Base-by-base conservation (phyloP, 2,113 vertebrate genomes). In the Poicephalus meyeri region DNA sequence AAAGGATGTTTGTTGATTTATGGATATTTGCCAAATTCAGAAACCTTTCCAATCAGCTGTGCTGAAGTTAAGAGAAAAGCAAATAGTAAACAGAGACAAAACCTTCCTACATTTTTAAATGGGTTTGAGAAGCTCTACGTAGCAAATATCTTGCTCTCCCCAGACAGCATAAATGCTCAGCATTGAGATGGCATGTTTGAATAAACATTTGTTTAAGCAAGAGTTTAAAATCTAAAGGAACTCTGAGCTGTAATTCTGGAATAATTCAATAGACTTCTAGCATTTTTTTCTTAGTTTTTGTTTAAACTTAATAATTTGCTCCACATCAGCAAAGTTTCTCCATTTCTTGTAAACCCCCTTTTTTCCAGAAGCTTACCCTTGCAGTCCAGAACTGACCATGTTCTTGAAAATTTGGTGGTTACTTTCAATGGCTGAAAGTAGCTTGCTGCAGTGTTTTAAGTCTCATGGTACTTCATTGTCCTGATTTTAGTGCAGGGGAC, bases 161-260 rank as follows among this genome's bases (percentile, higher is more conserved):
- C 41, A 58, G 49, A 76, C 35, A 88, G 71, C 52, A 80, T 60
- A 86, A 86, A 77, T 3, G 39, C 39, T 77, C 50, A 47, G 44
- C 68, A 29, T 3, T 87, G 53, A 93, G 63, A 76, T 25, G n/a
- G n/a, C 50, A 41, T 0, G 1, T 77, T 76, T 69, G 64, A 74
- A 88, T 82, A 89, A 95, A 86, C 64, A 80, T 73, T 87, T 81
- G 44, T 76, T 89, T 84, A 87, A 89, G 78, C 47, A 91, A 73
- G 50, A 80, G 60, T 92, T 90, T 80, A 47, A 94, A 80, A 91
- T 49, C 82, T 77, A 56, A 93, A 50, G 55, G 10, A 89, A 42
- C n/a, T 65, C 83, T 61, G 37, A 66, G 46, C 47, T 95, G 49
- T 47, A 65, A 86, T 80, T 91, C 69, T 88, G 72, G 52, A 93